phyloP scores from a whole-genome alignment of 2,888 invertebrate species.

The Cephus nigrinus region DNA sequence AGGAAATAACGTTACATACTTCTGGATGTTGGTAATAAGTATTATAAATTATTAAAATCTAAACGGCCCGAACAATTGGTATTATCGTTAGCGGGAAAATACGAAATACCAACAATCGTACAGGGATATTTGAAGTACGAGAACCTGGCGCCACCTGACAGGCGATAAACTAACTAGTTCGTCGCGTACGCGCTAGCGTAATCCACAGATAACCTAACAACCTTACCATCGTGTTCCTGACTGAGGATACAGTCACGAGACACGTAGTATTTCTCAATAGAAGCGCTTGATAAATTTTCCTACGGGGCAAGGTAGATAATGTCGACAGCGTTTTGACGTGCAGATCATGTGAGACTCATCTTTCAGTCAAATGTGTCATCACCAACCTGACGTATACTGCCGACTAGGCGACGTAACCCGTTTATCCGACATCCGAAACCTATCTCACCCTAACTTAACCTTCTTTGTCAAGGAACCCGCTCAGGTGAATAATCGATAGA shows the following conservation, averaged over 20 bases:
- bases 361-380: constrained; percentile 23
- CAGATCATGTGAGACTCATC: constrained; percentile 34
- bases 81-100: not conserved
- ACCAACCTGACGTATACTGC: constrained; percentile 21
- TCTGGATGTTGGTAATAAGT: not conserved
- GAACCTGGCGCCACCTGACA: not conserved
- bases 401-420: not conserved
- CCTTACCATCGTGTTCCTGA: not conserved
- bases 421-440: not conserved
- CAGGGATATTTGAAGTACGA: not conserved
- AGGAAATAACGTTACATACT: not conserved
- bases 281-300: constrained; percentile 14
- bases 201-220: not conserved
- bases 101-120: not conserved
- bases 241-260: not conserved
- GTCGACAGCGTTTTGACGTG: constrained; percentile 30
- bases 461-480: not conserved
- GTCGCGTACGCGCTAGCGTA: not conserved
- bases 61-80: not conserved
- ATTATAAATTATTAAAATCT: not conserved
- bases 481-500: not conserved
- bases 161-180: not conserved
- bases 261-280: not conserved
- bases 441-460: not conserved
- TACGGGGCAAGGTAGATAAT: constrained; percentile 14